Percentiles rank a stretch among this genome's conserved stretches.
These are phyloP conservation scores for Aspidiotus rigidus DNA, from an alignment of 2,888 invertebrate genomes.

Conservation along the genomic window DNA sequence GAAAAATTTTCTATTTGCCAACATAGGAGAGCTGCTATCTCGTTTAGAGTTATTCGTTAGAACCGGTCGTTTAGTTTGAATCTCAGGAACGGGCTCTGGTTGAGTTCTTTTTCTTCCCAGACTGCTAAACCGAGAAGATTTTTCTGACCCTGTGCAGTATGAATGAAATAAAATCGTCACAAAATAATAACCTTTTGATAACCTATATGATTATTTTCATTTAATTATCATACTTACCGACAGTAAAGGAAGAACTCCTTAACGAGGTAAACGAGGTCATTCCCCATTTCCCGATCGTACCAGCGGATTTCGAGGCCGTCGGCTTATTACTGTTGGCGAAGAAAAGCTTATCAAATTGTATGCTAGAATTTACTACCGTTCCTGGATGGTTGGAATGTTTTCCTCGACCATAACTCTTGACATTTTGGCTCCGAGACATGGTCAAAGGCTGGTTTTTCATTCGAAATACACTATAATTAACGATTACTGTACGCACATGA, in stretches of 20 bases:
- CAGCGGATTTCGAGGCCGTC: slow-evolving; percentile 78
- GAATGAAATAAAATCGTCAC: not conserved
- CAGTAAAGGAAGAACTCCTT: slow-evolving; percentile 53
- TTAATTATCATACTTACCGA: slow-evolving; percentile 37
- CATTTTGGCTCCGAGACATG: slow-evolving; percentile 29
- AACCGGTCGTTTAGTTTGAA: slow-evolving; percentile 41
- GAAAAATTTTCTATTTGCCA: slow-evolving; percentile 65
- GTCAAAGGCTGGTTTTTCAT: not conserved
- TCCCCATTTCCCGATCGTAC: slow-evolving; percentile 88
- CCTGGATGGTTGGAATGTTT: slow-evolving; percentile 37
- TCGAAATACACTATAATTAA: no score
- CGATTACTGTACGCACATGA: no score
- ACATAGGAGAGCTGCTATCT: slow-evolving; percentile 49
- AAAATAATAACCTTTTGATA: not conserved
- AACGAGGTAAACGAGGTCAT: slow-evolving; percentile 88
- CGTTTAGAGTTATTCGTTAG: slow-evolving; percentile 30
- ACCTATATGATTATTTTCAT: slow-evolving; percentile 6
- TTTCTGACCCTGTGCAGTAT: slow-evolving; percentile 11
- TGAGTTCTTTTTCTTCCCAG: slow-evolving; percentile 39
- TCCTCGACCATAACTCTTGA: slow-evolving; percentile 37
- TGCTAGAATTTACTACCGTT: slow-evolving; percentile 45
- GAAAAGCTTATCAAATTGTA: slow-evolving; percentile 56
- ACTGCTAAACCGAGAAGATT: slow-evolving; percentile 35
- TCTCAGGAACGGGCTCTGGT: slow-evolving; percentile 49
- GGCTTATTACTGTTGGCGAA: slow-evolving; percentile 78